Evolutionary conservation across 2,888 invertebrate species (phyloP), one percentile per base, ranked within the genome.

Genomic region (Morpho deidamia): DNA sequence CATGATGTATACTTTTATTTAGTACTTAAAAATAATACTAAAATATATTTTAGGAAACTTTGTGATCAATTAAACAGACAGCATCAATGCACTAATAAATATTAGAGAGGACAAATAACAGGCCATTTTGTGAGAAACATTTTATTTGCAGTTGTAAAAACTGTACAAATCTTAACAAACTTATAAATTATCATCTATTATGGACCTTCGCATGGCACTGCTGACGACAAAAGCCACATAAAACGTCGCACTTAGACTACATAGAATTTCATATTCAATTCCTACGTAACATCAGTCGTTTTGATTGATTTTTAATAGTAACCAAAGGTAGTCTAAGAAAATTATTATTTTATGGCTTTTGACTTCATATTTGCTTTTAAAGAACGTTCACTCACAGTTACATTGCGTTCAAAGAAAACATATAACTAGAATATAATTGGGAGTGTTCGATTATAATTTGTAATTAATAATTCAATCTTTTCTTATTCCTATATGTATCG

Each of bases 91-190:
- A 10, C 4, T 37, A 7, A 1, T 37, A 37, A 2, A 37, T 2
- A 1, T 23, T 23, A 5, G 5, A 23, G 23, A 11, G 11, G 42
- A 8, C 14, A 67, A 81, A 76, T 65, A 66, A 80, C 78, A 76
- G 44, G 38, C 63, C 62, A 56, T 55, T 35, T 53, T 87, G 83
- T 86, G 85, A 82, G 84, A 86, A 87, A 89, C 83, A 79, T 87
- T 86, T 88, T 87, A 88, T 88, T 87, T 78, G 79, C 87, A 88
- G 87, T 87, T 88, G 89, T 90, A 90, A 88, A 90, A 90, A 90
- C 90, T 90, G 90, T 90, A 90, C 89, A 90, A 87, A 85, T 87
- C 86, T 86, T 90, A 90, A 89, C 86, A 90, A 89, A 87, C 88
- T 89, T 90, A 90, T 78, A 83, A 74, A 83, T 82, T 81, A 84